Conservation (phyloP, 2,113 vertebrate genomes). For the Lophotis ruficrista region DNA sequence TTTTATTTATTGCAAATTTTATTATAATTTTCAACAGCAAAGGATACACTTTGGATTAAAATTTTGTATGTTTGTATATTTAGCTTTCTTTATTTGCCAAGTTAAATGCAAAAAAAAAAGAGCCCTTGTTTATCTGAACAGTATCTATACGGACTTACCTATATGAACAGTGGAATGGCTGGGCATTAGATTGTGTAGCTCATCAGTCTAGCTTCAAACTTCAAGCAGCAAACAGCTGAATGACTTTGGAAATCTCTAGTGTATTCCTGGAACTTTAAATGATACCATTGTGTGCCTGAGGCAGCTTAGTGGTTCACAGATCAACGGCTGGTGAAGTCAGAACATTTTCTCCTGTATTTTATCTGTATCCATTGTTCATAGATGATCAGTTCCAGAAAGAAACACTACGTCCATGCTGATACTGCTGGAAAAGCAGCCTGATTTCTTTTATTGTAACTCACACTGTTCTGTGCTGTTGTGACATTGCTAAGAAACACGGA, state of each 20-base stretch:
- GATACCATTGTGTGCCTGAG: background rate
- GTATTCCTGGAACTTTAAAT: background rate
- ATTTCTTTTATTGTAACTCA: background rate
- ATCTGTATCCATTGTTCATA: background rate
- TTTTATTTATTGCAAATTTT: slow-evolving; percentile 72
- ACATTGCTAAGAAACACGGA: background rate
- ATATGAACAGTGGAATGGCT: background rate
- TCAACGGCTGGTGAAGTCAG: background rate
- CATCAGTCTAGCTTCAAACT: background rate
- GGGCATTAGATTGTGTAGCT: background rate
- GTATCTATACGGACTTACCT: background rate
- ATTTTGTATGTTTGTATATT: background rate
- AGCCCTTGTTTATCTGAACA: background rate
- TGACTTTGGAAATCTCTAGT: background rate
- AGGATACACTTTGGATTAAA: background rate
- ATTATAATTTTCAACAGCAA: background rate
- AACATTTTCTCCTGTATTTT: background rate
- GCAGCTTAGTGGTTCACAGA: background rate
- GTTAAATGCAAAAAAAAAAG: background rate
- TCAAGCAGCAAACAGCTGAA: background rate
- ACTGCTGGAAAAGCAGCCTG: background rate
- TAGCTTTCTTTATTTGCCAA: slow-evolving; percentile 15
- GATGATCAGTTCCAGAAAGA: background rate
- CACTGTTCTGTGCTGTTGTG: background rate
- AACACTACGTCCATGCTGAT: background rate